Percentiles rank a stretch among this genome's conserved stretches.
These are phyloP conservation scores for Hirtodrosophila confusa DNA, from an alignment of 2,888 invertebrate genomes.

Conservation along the genomic window DNA sequence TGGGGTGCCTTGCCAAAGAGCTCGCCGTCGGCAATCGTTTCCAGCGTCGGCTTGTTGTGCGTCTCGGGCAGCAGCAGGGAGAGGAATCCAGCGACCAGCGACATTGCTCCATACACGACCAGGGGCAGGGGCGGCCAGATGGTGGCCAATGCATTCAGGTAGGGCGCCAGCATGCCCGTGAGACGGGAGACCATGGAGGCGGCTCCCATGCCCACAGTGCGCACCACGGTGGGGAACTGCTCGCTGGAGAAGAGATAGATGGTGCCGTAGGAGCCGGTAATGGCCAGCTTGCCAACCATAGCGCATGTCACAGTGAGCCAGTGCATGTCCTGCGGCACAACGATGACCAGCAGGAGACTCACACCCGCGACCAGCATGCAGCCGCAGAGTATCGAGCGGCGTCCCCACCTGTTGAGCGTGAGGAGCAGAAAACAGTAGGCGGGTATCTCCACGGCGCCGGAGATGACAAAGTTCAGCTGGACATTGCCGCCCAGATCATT, in stretches of 20 bases:
- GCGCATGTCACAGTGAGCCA: constrained; percentile 87
- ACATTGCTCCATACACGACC: constrained; percentile 89
- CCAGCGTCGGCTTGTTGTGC: constrained; percentile 89
- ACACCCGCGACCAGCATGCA: constrained; percentile 88
- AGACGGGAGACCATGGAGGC: constrained; percentile 94
- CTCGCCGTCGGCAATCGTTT: constrained; percentile 93
- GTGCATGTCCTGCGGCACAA: constrained; percentile 85
- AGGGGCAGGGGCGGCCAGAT: constrained; percentile 89
- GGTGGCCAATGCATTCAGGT: constrained; percentile 88
- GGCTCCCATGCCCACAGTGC: constrained; percentile 94
- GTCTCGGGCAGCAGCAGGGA: constrained; percentile 92
- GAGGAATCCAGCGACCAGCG: constrained; percentile 89
- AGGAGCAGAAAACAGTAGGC: constrained; percentile 88
- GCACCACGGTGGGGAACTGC: constrained; percentile 90
- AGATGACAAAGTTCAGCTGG: constrained; percentile 89
- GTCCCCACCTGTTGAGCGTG: constrained; percentile 89
- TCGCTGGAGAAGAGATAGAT: constrained; percentile 90
- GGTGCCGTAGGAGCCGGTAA: constrained; percentile 90
- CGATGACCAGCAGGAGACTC: constrained; percentile 86
- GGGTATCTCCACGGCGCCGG: constrained; percentile 91
- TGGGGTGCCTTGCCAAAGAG: constrained; percentile 85
- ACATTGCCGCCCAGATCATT: constrained; percentile 89
- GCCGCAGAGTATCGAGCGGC: constrained; percentile 88
- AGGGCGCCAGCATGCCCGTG: constrained; percentile 89
- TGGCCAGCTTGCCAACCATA: constrained; percentile 90